phyloP scores from a whole-genome alignment of 2,797 vertebrate species.

The Paramormyrops hopkinsi region DNA sequence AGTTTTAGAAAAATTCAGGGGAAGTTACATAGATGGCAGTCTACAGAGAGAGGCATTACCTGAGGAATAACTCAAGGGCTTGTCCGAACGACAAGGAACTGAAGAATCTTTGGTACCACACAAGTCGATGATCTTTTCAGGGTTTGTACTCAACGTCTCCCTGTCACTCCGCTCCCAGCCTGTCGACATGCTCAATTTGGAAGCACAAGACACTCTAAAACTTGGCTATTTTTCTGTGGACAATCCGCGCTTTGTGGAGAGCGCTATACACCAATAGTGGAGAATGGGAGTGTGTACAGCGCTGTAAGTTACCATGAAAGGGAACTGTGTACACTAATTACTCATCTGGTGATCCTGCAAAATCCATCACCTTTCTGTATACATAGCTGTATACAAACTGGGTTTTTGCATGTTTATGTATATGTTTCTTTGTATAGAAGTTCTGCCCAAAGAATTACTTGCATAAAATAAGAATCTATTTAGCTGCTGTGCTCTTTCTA shows the following conservation, averaged over 20 bases:
- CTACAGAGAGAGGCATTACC: neutral
- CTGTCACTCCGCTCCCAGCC: neutral
- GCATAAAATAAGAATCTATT: neutral
- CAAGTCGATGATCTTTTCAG: neutral
- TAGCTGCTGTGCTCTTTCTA: neutral
- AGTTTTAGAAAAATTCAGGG: neutral
- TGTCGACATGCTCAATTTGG: slow-evolving; percentile 14
- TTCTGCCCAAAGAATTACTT: neutral
- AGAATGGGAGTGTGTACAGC: slow-evolving; percentile 12
- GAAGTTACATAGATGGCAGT: neutral
- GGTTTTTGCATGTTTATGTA: neutral
- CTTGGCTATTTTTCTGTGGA: slow-evolving; percentile 1
- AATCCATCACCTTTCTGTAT: neutral
- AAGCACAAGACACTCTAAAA: slow-evolving; percentile 13
- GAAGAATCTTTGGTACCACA: neutral
- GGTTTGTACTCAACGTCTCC: neutral
- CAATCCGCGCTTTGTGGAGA: slow-evolving; percentile 15
- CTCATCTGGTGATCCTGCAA: slow-evolving; percentile 3
- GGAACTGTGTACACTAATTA: slow-evolving; percentile 16
- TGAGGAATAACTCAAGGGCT: neutral
- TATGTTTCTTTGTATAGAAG: neutral
- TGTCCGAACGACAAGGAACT: neutral
- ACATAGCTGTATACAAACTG: neutral
- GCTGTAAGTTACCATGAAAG: slow-evolving; percentile 17
- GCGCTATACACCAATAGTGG: neutral